Percentiles rank a stretch among this genome's conserved stretches.
Conservation (phyloP, 2,888 invertebrate genomes). For the Drosophila basisetae region DNA sequence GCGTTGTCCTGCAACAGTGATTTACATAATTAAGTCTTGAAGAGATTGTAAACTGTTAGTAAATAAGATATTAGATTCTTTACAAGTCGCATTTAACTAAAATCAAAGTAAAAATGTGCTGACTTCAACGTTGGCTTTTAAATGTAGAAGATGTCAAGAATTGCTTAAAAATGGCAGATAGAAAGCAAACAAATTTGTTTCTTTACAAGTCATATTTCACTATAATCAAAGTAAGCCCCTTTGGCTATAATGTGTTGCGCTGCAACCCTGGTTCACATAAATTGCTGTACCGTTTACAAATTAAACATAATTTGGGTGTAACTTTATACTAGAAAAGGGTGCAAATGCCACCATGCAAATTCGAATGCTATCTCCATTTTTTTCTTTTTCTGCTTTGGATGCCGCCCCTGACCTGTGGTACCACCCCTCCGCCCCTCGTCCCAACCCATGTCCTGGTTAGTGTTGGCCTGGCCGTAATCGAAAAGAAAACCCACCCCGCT, state of each 20-base stretch:
- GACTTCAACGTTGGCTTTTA: not conserved
- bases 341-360: constrained; percentile 48
- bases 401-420: constrained; percentile 10
- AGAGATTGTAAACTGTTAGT: not conserved
- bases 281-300: constrained; percentile 20
- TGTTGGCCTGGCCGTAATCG: constrained; percentile 35
- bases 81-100: too few species aligned
- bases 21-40: not conserved
- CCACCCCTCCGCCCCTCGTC: not conserved
- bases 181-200: not conserved
- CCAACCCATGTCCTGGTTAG: not conserved
- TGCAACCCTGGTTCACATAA: constrained; percentile 31
- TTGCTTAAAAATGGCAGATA: not conserved
- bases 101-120: too few species aligned
- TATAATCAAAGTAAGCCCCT: not conserved
- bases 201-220: too few species aligned
- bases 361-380: constrained; percentile 50
- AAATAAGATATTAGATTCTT: not conserved
- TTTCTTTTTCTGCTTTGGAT: not conserved
- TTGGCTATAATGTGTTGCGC: not conserved
- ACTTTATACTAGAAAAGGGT: constrained; percentile 49
- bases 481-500: constrained; percentile 48
- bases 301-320: constrained; percentile 46
- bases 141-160: not conserved
- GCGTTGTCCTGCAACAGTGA: not conserved